phyloP scores from a whole-genome alignment of 2,888 invertebrate species.

The Endotricha flammealis region DNA sequence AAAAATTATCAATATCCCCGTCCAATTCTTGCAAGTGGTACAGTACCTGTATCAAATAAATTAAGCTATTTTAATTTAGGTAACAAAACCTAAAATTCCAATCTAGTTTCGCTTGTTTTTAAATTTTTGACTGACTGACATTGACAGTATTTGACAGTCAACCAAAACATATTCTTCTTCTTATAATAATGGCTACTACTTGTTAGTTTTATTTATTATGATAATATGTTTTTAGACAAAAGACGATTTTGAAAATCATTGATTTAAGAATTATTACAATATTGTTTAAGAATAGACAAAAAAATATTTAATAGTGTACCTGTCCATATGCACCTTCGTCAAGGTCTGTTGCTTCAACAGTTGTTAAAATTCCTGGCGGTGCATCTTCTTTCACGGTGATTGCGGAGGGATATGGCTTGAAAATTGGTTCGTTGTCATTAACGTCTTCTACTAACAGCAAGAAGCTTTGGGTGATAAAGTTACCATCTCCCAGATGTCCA shows the following conservation, averaged over 20 bases:
- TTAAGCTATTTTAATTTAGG: too few relatives aligned
- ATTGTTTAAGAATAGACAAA: too few relatives aligned
- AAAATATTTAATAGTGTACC: slow-evolving; percentile 50
- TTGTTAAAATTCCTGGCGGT: slow-evolving; percentile 84
- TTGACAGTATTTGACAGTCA: too few relatives aligned
- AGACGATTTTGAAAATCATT: not conserved
- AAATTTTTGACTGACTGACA: not conserved
- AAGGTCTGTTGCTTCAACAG: slow-evolving; percentile 91
- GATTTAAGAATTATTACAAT: too few relatives aligned
- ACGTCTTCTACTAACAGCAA: slow-evolving; percentile 93
- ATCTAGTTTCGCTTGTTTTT: not conserved
- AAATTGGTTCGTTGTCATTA: slow-evolving; percentile 93
- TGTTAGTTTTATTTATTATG: not conserved
- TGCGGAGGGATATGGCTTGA: slow-evolving; percentile 90
- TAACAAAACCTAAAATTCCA: too few relatives aligned
- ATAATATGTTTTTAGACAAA: not conserved
- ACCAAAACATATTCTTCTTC: too few relatives aligned
- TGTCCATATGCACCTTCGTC: slow-evolving; percentile 96
- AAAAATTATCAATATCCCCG: slow-evolving; percentile 86
- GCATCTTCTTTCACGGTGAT: slow-evolving; percentile 89
- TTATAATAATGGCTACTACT: too few relatives aligned
- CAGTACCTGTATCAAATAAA: slow-evolving; percentile 77
- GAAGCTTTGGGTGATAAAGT: slow-evolving; percentile 93
- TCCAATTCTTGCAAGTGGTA: slow-evolving; percentile 91
- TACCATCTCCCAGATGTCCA: slow-evolving; percentile 90